Evolutionary conservation across 1,140 invertebrate genomes (phyloP).

Genomic region (Atopsyche davidsoni): DNA sequence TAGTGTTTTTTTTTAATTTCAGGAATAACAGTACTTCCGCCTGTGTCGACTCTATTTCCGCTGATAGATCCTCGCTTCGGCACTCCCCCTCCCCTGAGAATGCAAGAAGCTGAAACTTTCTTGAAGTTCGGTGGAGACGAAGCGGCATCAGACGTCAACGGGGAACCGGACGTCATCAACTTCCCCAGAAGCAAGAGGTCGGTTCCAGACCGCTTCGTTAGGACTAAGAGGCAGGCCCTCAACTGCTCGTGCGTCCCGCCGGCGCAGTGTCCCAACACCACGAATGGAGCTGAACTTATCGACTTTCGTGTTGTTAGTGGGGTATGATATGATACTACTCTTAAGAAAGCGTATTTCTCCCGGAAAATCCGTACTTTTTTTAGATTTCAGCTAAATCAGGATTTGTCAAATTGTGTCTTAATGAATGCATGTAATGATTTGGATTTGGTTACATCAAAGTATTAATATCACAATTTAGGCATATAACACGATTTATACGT

Average conservation of each 20-base stretch:
- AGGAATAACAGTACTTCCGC: too few species aligned
- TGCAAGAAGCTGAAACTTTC: slow-evolving; percentile 35
- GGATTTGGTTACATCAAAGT: too few species aligned
- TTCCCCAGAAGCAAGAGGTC: slow-evolving; percentile 38
- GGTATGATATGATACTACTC: too few species aligned
- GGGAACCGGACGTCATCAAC: slow-evolving; percentile 18
- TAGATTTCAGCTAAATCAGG: too few species aligned
- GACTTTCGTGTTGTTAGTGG: slow-evolving; percentile 56
- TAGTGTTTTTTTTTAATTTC: too few species aligned
- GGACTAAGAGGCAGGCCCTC: slow-evolving; percentile 16
- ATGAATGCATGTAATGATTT: too few species aligned
- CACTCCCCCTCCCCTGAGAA: slow-evolving; percentile 33
- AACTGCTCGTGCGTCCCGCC: slow-evolving; percentile 38
- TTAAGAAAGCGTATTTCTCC: too few species aligned
- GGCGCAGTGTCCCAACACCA: slow-evolving; percentile 36
- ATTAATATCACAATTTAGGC: too few species aligned
- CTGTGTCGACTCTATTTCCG: slow-evolving; percentile 28
- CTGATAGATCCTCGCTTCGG: slow-evolving; percentile 36
- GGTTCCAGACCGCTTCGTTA: too few species aligned
- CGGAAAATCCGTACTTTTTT: too few species aligned
- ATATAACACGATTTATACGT: too few species aligned
- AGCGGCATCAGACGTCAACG: slow-evolving; percentile 17
- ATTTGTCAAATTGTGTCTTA: too few species aligned
- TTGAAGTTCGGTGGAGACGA: slow-evolving; percentile 18
- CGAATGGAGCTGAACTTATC: slow-evolving; percentile 44